Conservation (phyloP, 2,797 vertebrate genomes). For the Halcyon badia region DNA sequence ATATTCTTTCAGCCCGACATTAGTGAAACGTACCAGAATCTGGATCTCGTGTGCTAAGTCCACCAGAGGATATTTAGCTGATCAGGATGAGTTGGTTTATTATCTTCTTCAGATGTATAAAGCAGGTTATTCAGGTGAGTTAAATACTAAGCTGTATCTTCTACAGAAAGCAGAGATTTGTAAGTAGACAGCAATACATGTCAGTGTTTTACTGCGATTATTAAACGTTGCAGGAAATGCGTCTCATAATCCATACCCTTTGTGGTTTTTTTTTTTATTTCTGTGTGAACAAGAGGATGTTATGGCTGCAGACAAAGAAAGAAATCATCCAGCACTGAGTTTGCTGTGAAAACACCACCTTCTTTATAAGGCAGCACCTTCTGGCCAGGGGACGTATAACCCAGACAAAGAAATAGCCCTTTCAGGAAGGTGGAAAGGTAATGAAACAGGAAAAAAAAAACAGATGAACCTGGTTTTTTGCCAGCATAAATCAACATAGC, state of each 20-base stretch:
- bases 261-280: conserved; percentile 49
- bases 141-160: conserved; percentile 75
- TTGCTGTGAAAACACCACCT: neutral
- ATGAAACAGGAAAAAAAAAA: neutral
- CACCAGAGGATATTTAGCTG: conserved; percentile 5
- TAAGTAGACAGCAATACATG: conserved; percentile 61
- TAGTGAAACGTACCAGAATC: neutral
- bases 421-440: neutral
- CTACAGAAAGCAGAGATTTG: conserved; percentile 73
- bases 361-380: neutral
- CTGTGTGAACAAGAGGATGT: neutral
- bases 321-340: conserved; percentile 15
- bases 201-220: conserved; percentile 73
- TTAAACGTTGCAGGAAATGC: conserved; percentile 74
- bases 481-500: neutral
- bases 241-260: conserved; percentile 46
- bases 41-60: neutral
- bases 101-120: conserved; percentile 47
- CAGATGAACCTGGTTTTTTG: neutral
- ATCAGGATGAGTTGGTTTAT: conserved; percentile 55
- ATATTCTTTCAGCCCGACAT: neutral
- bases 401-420: neutral
- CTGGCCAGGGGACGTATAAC: neutral
- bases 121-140: conserved; percentile 72
- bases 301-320: conserved; percentile 23